Evolutionary conservation across 2,797 vertebrate genomes (phyloP).

Genomic region (Betta splendens): DNA sequence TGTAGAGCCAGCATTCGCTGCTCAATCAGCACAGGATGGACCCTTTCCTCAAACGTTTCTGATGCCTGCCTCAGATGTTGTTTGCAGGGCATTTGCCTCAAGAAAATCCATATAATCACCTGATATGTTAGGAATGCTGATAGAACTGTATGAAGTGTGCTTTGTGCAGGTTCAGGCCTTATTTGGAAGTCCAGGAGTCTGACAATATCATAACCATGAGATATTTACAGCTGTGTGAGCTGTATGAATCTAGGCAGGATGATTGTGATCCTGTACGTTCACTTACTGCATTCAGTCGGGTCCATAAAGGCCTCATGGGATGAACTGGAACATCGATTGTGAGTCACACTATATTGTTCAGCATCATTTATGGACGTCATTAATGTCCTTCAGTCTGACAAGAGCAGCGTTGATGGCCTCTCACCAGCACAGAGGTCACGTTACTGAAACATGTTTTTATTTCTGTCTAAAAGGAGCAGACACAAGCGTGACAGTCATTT

Average conservation of each 20-base stretch:
- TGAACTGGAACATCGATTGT: not conserved
- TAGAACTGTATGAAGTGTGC: no score
- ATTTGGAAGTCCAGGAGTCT: not conserved
- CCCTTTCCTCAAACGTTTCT: not conserved
- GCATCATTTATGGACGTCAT: not conserved
- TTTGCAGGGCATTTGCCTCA: not conserved
- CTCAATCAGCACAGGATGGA: conserved; percentile 1
- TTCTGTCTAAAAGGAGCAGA: no score
- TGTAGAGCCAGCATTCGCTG: not conserved
- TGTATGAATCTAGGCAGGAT: not conserved
- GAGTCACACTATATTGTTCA: not conserved
- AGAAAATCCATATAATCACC: not conserved
- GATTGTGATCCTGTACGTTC: not conserved
- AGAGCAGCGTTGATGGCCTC: no score
- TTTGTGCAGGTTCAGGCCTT: not conserved
- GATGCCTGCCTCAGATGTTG: not conserved
- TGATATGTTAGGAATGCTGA: not conserved
- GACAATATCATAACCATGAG: not conserved
- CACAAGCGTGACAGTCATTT: no score
- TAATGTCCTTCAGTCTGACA: not conserved
- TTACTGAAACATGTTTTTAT: no score
- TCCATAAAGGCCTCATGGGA: not conserved
- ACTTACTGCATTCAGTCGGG: not conserved
- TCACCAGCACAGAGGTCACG: no score
- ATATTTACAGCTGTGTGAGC: not conserved